Conservation (phyloP, 1,140 invertebrate genomes). For the Laupala kohalensis region DNA sequence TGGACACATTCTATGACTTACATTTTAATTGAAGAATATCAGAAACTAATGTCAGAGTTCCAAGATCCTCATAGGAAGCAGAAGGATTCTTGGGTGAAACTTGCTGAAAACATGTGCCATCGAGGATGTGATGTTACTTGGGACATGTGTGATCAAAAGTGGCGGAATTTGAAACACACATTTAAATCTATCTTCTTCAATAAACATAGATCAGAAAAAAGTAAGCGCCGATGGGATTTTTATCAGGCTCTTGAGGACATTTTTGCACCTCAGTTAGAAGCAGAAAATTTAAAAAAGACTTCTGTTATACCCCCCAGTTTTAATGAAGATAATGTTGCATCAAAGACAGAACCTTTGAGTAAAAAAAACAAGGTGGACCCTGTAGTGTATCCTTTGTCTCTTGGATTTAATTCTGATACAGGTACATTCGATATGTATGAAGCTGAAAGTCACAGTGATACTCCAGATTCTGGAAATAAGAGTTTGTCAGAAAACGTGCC, state of each 20-base stretch:
- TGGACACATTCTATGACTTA: conserved; percentile 1
- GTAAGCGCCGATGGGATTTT: neutral
- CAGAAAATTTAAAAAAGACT: neutral
- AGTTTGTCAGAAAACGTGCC: neutral
- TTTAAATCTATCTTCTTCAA: neutral
- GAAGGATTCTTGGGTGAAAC: neutral
- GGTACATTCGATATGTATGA: neutral
- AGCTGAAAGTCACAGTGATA: neutral
- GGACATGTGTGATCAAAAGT: neutral
- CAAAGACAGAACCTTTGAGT: neutral
- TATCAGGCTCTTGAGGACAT: neutral
- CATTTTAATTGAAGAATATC: conserved; percentile 2
- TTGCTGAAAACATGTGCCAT: neutral
- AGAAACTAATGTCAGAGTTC: neutral
- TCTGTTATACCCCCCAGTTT: neutral
- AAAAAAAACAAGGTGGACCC: neutral
- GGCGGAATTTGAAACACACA: neutral
- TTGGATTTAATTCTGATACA: neutral
- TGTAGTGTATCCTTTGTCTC: neutral
- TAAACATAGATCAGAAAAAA: neutral
- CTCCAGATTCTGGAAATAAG: neutral
- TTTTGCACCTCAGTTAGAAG: neutral
- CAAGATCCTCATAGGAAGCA: conserved; percentile 1
- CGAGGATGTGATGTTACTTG: neutral
- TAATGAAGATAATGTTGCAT: neutral